Evolutionary conservation across 2,113 vertebrate species (phyloP).

Genomic region (Rhinopomastus cyanomelas): DNA sequence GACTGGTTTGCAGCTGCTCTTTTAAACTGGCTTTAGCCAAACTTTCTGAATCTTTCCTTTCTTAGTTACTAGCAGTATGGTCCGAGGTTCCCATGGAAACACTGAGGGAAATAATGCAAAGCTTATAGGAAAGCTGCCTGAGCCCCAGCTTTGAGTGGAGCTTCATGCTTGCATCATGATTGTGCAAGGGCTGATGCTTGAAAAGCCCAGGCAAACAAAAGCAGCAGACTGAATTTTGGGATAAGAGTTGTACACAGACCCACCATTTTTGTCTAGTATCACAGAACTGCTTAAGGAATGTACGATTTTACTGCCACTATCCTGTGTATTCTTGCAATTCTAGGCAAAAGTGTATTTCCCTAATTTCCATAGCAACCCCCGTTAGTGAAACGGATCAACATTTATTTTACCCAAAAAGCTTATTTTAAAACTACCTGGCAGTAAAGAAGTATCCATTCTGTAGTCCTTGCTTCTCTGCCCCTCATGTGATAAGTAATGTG

Average conservation of each 20-base stretch:
- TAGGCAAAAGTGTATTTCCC: not conserved
- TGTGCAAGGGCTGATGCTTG: not conserved
- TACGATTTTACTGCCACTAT: not conserved
- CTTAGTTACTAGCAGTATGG: not conserved
- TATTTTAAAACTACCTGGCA: not conserved
- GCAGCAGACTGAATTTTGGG: not conserved
- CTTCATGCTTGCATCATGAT: fast-evolving
- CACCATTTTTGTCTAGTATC: not conserved
- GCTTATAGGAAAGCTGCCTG: not conserved
- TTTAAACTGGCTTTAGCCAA: not conserved
- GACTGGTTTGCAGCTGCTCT: not conserved
- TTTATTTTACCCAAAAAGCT: not conserved
- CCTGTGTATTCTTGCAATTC: not conserved
- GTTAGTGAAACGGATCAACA: not conserved
- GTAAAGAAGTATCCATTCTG: not conserved
- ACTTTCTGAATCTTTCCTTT: not conserved
- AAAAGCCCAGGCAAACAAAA: not conserved
- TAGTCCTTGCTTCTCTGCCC: not conserved
- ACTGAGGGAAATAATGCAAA: not conserved
- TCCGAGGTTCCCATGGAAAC: not conserved
- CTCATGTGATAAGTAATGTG: not conserved
- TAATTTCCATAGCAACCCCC: slow-evolving; percentile 25
- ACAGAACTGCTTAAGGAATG: not conserved
- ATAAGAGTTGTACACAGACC: not conserved
- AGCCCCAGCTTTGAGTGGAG: not conserved